Percentiles rank a stretch among this genome's conserved stretches.
Evolutionary conservation across 2,888 invertebrate species (phyloP).

Genomic region (Drosophila tripunctata): DNA sequence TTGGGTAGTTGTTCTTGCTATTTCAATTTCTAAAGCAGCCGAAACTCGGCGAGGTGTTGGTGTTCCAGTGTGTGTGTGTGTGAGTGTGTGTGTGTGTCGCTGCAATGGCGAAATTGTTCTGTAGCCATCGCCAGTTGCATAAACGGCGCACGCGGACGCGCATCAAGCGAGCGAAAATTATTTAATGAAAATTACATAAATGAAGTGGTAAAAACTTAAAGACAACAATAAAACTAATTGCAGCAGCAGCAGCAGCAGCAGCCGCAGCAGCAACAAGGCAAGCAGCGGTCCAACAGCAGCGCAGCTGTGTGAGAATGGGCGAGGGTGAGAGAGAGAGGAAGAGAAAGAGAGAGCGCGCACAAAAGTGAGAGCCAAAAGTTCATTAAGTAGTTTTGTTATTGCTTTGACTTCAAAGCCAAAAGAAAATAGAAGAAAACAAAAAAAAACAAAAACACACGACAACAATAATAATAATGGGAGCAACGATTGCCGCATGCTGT

Average conservation of each 20-base stretch:
- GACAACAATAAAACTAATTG: conserved; percentile 8
- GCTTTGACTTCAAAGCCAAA: conserved; percentile 14
- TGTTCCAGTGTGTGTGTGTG: conserved; percentile 10
- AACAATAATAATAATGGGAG: conserved; percentile 26
- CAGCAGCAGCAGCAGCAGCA: conserved; percentile 6
- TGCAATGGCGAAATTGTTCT: conserved; percentile 65
- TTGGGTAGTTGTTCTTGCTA: conserved; percentile 30
- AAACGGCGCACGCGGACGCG: conserved; percentile 73
- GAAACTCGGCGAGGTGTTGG: conserved; percentile 44
- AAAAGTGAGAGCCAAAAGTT: conserved; percentile 17
- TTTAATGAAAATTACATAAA: conserved; percentile 62
- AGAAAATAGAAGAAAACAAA: background rate
- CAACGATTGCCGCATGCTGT: conserved; percentile 40
- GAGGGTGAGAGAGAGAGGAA: conserved; percentile 6
- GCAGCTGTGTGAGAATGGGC: conserved; percentile 38
- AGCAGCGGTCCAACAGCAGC: conserved; percentile 16
- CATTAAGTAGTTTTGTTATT: conserved; percentile 23
- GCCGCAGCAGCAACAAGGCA: background rate
- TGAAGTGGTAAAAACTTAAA: conserved; percentile 38
- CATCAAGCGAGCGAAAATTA: conserved; percentile 55
- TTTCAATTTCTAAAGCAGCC: conserved; percentile 62
- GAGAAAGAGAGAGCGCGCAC: background rate
- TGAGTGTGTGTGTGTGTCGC: conserved; percentile 46
- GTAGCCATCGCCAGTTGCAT: conserved; percentile 72
- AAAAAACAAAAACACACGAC: conserved; percentile 10